Evolutionary conservation across 2,888 invertebrate genomes (phyloP).

Genomic region (Agonopterix alstromeriana): DNA sequence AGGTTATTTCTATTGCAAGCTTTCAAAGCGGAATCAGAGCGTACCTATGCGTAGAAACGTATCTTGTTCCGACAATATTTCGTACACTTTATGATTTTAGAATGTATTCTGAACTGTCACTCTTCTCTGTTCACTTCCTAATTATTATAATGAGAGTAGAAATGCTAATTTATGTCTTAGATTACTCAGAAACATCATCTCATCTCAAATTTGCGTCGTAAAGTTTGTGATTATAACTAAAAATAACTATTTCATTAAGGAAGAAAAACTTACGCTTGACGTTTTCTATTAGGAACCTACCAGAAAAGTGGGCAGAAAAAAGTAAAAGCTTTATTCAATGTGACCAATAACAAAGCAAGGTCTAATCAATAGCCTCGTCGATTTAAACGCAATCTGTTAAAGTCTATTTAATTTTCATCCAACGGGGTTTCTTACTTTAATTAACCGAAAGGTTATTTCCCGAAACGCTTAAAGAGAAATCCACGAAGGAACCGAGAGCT

Average conservation of each 20-base stretch:
- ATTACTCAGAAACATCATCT: too few relatives aligned
- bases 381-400: conserved; percentile 41
- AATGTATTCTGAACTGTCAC: too few relatives aligned
- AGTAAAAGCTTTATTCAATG: conserved; percentile 24
- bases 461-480: conserved; percentile 31
- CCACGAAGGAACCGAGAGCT: conserved; percentile 30
- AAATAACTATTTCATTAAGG: too few relatives aligned
- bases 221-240: too few relatives aligned
- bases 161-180: too few relatives aligned
- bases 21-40: conserved; percentile 15
- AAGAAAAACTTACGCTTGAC: too few relatives aligned
- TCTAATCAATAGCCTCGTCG: conserved; percentile 26
- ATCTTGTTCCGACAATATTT: conserved; percentile 2
- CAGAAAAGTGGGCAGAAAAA: conserved; percentile 9
- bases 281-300: too few relatives aligned
- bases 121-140: too few relatives aligned
- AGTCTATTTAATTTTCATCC: conserved; percentile 50
- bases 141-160: too few relatives aligned
- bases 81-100: conserved; percentile 2
- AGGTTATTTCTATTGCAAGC: conserved; percentile 16
- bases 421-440: conserved; percentile 41
- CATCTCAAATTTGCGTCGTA: too few relatives aligned
- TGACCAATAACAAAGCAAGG: conserved; percentile 27
- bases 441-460: conserved; percentile 39
- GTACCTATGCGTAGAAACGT: not conserved